Conservation (phyloP, 2,797 vertebrate species). For the Nannoperca australis region DNA sequence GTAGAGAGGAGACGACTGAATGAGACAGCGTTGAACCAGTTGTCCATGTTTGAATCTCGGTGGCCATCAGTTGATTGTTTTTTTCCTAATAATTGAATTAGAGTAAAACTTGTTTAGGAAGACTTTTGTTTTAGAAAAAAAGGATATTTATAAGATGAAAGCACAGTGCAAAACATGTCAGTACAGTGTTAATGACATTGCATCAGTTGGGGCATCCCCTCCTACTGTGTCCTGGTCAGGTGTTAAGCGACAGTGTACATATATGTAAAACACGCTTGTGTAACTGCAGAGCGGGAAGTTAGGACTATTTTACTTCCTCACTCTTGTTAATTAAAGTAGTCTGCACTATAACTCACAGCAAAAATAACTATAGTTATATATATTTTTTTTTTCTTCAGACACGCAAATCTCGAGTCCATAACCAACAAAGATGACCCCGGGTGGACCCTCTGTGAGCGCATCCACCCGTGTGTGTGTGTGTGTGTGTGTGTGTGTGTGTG, state of each 20-base stretch:
- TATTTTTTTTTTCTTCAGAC: not conserved
- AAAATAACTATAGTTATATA: no score
- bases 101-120: not conserved
- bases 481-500: no score
- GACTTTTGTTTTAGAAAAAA: not conserved
- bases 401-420: not conserved
- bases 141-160: not conserved
- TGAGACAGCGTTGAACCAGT: not conserved
- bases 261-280: constrained; percentile 34
- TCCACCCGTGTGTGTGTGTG: no score
- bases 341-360: not conserved
- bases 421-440: not conserved
- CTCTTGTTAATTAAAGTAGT: constrained; percentile 12
- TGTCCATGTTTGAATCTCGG: not conserved
- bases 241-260: constrained; percentile 19
- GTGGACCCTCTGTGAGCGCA: no score
- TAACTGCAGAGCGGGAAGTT: not conserved
- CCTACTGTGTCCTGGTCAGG: not conserved
- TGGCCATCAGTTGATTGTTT: not conserved
- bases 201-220: not conserved
- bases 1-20: not conserved
- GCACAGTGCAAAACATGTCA: not conserved
- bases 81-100: not conserved
- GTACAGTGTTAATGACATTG: not conserved
- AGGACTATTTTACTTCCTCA: not conserved